phyloP scores from a whole-genome alignment of 2,797 vertebrate genomes.

The Sebastes umbrosus region DNA sequence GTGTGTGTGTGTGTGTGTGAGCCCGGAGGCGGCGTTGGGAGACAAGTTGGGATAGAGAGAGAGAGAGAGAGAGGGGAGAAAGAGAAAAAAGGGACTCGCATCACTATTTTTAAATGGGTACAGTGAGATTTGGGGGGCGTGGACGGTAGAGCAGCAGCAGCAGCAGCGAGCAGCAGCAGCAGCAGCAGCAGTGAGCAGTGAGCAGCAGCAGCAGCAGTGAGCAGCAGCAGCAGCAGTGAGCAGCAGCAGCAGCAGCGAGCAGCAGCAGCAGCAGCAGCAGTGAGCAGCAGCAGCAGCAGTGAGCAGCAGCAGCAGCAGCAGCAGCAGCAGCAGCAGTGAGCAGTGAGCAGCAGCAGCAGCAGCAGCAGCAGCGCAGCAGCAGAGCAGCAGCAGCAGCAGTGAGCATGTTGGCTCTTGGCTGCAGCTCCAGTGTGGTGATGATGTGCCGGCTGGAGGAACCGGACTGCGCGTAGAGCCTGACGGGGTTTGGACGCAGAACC shows the following conservation, averaged over 20 bases:
- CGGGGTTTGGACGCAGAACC: constrained; percentile 29
- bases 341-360: constrained; percentile 51
- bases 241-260: too few species aligned
- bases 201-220: constrained; percentile 62
- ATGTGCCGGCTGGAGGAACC: constrained; percentile 53
- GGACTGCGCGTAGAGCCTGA: constrained; percentile 43
- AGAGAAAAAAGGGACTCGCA: constrained; percentile 15
- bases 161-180: too few species aligned
- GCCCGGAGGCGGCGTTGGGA: constrained; percentile 30
- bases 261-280: constrained; percentile 61
- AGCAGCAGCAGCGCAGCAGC: too few species aligned
- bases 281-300: constrained; percentile 56
- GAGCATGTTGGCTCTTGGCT: constrained; percentile 67
- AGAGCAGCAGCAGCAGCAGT: constrained; percentile 60
- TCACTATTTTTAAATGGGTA: constrained; percentile 74
- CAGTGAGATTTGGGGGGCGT: constrained; percentile 71
- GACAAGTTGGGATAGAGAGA: constrained; percentile 66
- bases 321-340: too few species aligned
- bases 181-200: constrained; percentile 61
- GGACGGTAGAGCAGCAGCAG: constrained; percentile 56
- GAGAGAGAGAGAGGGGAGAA: neutral
- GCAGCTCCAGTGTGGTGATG: constrained; percentile 55
- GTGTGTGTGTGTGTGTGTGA: neutral
- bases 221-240: constrained; percentile 62
- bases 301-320: constrained; percentile 51